These are phyloP conservation scores for Raja brachyura DNA, from an alignment of 2,113 vertebrate species.

Conservation along the genomic window DNA sequence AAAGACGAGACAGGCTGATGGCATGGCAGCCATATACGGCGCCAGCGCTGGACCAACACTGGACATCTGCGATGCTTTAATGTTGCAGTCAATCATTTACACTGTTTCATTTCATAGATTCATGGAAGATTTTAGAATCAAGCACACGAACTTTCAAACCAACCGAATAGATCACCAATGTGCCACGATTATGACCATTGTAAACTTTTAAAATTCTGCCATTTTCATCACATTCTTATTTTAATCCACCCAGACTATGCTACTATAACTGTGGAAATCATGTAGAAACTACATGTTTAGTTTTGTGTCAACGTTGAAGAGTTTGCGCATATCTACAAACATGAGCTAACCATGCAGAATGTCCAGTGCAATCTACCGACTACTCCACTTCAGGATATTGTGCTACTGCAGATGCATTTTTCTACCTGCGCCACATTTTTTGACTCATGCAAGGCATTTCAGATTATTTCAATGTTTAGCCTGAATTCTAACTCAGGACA, in stretches of 20 bases:
- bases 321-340: background rate
- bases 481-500: background rate
- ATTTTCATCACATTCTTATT: no score
- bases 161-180: no score
- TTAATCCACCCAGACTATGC: no score
- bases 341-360: background rate
- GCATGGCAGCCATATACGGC: no score
- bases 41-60: no score
- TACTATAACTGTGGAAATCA: no score
- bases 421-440: background rate
- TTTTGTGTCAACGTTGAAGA: background rate
- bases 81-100: background rate
- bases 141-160: no score
- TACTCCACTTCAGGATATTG: no score
- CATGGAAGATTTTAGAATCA: background rate
- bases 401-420: background rate
- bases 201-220: no score
- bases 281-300: no score
- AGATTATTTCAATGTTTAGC: background rate
- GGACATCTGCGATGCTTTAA: background rate
- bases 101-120: background rate
- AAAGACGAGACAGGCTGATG: no score
- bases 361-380: background rate
- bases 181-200: no score
- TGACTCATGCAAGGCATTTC: background rate